Evolutionary conservation across 2,797 vertebrate species (phyloP).

Genomic region (Brachyalestes nurse): DNA sequence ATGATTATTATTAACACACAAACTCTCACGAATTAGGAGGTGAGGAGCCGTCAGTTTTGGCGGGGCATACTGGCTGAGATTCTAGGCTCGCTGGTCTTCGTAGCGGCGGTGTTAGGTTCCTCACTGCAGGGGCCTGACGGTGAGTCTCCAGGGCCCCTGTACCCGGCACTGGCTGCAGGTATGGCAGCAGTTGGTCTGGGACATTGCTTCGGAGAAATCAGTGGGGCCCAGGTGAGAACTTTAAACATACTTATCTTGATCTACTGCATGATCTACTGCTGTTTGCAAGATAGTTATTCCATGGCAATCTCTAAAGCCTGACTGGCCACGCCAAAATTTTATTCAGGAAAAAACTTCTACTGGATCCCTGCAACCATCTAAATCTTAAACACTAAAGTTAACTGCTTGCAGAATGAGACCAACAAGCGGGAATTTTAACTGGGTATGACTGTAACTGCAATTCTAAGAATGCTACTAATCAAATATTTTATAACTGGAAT

Average conservation of each 20-base stretch:
- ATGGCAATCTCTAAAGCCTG: neutral
- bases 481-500: too few relatives aligned
- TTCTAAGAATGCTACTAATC: too few relatives aligned
- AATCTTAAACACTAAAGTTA: neutral
- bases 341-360: neutral
- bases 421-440: too few relatives aligned
- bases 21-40: constrained; percentile 70
- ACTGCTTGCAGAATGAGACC: too few relatives aligned
- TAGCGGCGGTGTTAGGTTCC: constrained; percentile 81
- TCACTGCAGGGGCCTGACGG: constrained; percentile 71
- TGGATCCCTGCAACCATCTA: neutral
- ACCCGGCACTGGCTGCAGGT: constrained; percentile 80
- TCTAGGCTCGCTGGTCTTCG: constrained; percentile 80
- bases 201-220: constrained; percentile 83
- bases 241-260: neutral
- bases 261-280: neutral
- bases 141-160: constrained; percentile 70
- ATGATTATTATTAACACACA: neutral
- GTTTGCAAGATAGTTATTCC: neutral
- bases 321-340: neutral
- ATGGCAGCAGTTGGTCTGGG: constrained; percentile 75
- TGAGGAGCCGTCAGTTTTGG: constrained; percentile 81
- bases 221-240: constrained; percentile 79
- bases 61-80: constrained; percentile 77
- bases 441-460: too few relatives aligned